phyloP scores from a whole-genome alignment of 2,888 invertebrate genomes.

The Epinotia nisella region DNA sequence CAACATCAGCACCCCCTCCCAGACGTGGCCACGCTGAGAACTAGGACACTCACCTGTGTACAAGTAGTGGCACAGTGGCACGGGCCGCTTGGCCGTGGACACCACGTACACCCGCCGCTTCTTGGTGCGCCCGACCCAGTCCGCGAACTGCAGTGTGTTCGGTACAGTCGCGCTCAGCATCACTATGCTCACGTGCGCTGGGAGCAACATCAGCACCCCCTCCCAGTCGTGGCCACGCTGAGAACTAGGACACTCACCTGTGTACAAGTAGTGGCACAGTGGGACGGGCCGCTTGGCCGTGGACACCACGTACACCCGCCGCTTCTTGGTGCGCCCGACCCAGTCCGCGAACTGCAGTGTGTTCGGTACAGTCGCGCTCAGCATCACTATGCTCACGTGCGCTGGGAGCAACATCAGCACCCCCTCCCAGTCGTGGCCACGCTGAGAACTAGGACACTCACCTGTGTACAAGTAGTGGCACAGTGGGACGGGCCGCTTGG shows the following conservation, averaged over 20 bases:
- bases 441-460: no score
- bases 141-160: slow-evolving; percentile 91
- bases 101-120: slow-evolving; percentile 96
- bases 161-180: no score
- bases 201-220: no score
- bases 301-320: slow-evolving; percentile 96
- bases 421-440: no score
- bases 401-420: no score
- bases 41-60: slow-evolving; percentile 80
- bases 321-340: slow-evolving; percentile 94
- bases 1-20: no score
- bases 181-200: no score
- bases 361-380: no score
- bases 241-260: no score
- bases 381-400: no score
- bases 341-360: slow-evolving; percentile 95
- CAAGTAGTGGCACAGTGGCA: slow-evolving; percentile 95
- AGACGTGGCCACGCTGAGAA: no score
- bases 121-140: slow-evolving; percentile 95
- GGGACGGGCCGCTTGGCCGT: slow-evolving; percentile 98
- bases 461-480: slow-evolving; percentile 97
- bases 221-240: no score
- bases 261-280: slow-evolving; percentile 94
- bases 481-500: slow-evolving; percentile 97
- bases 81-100: slow-evolving; percentile 95